phyloP scores from a whole-genome alignment of 2,113 vertebrate species.

The Sylvietta virens region DNA sequence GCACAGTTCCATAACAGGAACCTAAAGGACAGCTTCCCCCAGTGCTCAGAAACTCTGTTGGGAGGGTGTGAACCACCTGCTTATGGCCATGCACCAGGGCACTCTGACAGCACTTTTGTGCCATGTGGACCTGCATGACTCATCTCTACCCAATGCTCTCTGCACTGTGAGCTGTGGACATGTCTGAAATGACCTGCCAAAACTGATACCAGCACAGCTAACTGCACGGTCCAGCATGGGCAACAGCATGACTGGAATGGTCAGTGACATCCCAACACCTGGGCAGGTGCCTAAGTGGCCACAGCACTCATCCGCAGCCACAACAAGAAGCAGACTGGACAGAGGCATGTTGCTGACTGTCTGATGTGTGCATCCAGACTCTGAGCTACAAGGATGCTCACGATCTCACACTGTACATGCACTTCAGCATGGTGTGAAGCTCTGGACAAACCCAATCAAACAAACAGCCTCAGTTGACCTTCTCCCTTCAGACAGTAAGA shows the following conservation, averaged over 20 bases:
- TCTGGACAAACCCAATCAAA: background rate
- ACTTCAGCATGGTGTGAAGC: fast-evolving
- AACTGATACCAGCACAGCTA: background rate
- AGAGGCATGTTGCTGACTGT: background rate
- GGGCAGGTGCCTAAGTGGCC: background rate
- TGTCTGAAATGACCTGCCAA: background rate
- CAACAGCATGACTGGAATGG: background rate
- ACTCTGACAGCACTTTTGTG: background rate
- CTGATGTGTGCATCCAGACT: fast-evolving
- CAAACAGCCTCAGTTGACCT: fast-evolving
- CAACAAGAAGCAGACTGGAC: fast-evolving
- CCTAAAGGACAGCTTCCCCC: fast-evolving
- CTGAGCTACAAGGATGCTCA: background rate
- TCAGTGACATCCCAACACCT: fast-evolving
- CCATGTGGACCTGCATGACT: fast-evolving
- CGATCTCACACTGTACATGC: fast-evolving
- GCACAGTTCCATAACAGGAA: fast-evolving
- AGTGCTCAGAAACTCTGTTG: background rate
- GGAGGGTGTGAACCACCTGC: no score
- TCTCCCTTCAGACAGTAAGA: background rate
- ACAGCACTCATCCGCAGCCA: fast-evolving
- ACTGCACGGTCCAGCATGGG: fast-evolving
- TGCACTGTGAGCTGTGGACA: background rate
- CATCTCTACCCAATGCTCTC: background rate
- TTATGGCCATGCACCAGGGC: fast-evolving